A percentile compares a stretch with the other conserved stretches of the same genome.
These are phyloP conservation scores for Vesta saturnalis DNA, from an alignment of 2,888 invertebrate genomes.

Conservation along the genomic window DNA sequence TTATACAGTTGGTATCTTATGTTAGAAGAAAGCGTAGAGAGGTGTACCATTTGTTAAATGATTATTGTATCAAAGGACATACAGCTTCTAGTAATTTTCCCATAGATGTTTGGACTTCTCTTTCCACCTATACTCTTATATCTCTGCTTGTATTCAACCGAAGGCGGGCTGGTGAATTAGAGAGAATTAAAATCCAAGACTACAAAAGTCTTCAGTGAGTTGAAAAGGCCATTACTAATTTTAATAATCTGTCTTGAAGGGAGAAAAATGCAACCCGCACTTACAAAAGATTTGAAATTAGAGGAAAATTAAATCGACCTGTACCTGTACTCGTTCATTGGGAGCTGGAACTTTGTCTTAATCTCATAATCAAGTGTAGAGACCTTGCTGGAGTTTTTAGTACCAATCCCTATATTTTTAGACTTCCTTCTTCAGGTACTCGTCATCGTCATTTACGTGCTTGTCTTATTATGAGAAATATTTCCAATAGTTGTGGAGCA, in stretches of 20 bases:
- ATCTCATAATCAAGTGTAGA: not conserved
- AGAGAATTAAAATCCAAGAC: conserved; percentile 2
- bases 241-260: not conserved
- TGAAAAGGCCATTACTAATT: not conserved
- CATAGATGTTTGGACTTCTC: not conserved
- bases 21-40: not conserved
- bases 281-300: not conserved
- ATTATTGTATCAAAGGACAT: not conserved
- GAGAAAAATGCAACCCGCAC: not conserved
- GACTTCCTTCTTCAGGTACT: not conserved
- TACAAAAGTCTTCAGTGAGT: not conserved
- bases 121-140: not conserved
- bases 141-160: conserved; percentile 9
- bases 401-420: conserved; percentile 5
- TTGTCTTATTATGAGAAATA: not conserved
- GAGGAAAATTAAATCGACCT: conserved; percentile 3
- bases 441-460: not conserved
- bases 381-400: not conserved
- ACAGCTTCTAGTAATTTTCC: not conserved
- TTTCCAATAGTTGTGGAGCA: not conserved
- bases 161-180: conserved; percentile 3
- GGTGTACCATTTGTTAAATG: not conserved
- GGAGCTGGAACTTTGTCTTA: not conserved
- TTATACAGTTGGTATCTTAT: not conserved
- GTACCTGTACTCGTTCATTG: not conserved